Base-by-base conservation (phyloP, 2,888 invertebrate genomes). In the Synanthedon tipuliformis region DNA sequence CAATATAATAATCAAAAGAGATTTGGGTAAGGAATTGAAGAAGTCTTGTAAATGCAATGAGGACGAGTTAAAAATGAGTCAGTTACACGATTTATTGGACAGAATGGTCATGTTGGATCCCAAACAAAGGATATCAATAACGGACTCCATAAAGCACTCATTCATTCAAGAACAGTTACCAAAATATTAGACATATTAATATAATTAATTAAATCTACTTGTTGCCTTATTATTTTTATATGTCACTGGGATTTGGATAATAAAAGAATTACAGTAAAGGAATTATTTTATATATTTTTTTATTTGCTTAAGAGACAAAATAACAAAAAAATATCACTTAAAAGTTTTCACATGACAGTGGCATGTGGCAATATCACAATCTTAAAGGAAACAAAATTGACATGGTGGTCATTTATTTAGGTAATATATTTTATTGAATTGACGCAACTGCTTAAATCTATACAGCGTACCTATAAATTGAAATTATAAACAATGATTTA, bases 21-120 rank as follows among this genome's bases (percentile, higher is more conserved):
- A 98, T 78, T 88, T 99, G 56, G 91, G 92, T 60, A 89, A 92
- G n/a, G 99, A 99, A 77, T 86, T 99, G 56, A 91, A 94, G 61
- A 91, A 95, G 65, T 95, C 94, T 52, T 71, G 68, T 54, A 96
- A 95, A 79, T 93, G 95, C 3, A 89, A 93, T 41, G 94, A 93
- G 66, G 96, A 97, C 77, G 90, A 94, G 63, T 92, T 93, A 52
- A 98, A 98, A 88, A 93, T 98, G 41, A 89, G 89, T 40, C 98
- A 99, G 75, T 89, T 99, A 27, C 95, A 94, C 81, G 98, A 99
- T 79, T 87, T 99, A 50, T 81, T 99, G 64, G 98, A 98, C 65
- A 95, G 94, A 71, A 94, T 97, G 66, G 89, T 98, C 64, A 92
- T 94, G 81, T 85, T 98, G 61, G 98, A 99, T 86, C 93, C 96